Conservation (phyloP, 2,113 vertebrate species). For the Pontoporia blainvillei region DNA sequence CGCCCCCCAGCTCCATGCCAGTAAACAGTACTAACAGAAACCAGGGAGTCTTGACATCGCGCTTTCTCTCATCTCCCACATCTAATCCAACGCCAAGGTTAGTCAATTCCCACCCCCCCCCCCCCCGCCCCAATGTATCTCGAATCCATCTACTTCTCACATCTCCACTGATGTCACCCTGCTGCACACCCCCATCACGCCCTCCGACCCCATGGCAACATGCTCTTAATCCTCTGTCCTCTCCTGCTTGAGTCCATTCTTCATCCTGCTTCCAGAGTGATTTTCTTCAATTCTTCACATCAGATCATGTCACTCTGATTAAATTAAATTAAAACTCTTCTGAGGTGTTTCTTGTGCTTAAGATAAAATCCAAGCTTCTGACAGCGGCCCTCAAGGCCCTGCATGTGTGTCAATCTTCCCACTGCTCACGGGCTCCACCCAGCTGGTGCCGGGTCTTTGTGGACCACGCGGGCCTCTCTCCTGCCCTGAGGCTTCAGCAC, state of each 20-base stretch:
- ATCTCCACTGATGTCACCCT: background rate
- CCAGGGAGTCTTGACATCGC: too few relatives aligned
- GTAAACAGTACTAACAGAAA: background rate
- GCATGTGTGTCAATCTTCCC: background rate
- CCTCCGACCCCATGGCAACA: fast-evolving
- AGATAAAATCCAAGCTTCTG: background rate
- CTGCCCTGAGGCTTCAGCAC: background rate
- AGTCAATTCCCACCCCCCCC: background rate
- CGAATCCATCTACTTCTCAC: background rate
- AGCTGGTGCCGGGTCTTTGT: background rate
- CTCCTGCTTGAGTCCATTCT: background rate
- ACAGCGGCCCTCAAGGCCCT: background rate
- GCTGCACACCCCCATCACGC: fast-evolving
- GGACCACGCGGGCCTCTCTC: background rate
- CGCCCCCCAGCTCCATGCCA: background rate
- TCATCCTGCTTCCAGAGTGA: background rate
- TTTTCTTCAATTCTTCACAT: background rate
- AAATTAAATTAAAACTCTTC: background rate
- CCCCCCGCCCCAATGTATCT: background rate
- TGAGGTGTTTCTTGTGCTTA: background rate
- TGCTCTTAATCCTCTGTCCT: background rate
- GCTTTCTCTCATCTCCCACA: background rate
- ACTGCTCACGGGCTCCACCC: background rate
- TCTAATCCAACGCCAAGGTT: background rate
- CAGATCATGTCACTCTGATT: background rate